phyloP scores from a whole-genome alignment of 1,140 invertebrate species.

The Pseudachorutes palmiensis region DNA sequence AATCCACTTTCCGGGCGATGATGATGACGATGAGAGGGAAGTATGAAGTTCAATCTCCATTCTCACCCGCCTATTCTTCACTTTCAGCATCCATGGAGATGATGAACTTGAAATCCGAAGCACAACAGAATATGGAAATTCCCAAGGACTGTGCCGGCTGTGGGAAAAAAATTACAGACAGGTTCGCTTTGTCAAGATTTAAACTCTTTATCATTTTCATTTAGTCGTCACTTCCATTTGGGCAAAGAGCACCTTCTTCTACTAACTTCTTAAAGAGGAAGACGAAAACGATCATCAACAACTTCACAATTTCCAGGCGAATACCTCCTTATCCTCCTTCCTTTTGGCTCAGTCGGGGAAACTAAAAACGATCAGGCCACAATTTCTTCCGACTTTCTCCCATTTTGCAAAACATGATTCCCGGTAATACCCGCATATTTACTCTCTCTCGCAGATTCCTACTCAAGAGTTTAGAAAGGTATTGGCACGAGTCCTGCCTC shows the following conservation, averaged over 20 bases:
- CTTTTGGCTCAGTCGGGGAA: background rate
- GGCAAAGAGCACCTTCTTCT: background rate
- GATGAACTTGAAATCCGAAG: slow-evolving; percentile 51
- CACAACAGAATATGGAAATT: slow-evolving; percentile 41
- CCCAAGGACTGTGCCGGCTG: slow-evolving; percentile 70
- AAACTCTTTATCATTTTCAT: background rate
- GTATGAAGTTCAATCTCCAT: background rate
- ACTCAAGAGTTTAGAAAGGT: slow-evolving; percentile 71
- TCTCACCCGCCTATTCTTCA: background rate
- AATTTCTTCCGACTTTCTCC: background rate
- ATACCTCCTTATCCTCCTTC: background rate
- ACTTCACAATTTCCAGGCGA: background rate
- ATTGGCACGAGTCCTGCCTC: slow-evolving; percentile 90
- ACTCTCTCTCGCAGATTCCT: slow-evolving; percentile 49
- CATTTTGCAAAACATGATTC: background rate
- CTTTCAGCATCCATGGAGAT: slow-evolving; percentile 39
- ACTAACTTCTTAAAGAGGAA: background rate
- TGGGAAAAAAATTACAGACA: slow-evolving; percentile 75
- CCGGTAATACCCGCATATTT: slow-evolving; percentile 1
- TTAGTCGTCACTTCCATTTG: background rate
- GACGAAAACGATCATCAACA: background rate
- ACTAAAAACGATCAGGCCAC: background rate
- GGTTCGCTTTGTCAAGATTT: slow-evolving; percentile 42
- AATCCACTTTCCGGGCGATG: background rate
- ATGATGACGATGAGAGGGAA: background rate